phyloP scores from a whole-genome alignment of 2,888 invertebrate genomes.

The Leucania comma region DNA sequence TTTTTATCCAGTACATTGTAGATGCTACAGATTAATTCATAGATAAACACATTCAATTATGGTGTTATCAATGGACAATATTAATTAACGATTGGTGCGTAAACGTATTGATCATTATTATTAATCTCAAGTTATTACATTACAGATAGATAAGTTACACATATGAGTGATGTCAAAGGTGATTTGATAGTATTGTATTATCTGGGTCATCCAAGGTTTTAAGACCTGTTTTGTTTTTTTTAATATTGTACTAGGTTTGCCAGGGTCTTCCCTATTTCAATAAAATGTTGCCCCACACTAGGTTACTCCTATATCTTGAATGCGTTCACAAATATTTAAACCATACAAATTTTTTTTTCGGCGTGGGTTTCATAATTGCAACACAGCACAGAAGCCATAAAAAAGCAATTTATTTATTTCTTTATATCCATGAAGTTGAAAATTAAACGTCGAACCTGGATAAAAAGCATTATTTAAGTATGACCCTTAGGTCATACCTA shows the following conservation, averaged over 20 bases:
- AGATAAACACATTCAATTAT: background rate
- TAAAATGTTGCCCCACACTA: no score
- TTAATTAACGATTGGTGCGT: slow-evolving; percentile 21
- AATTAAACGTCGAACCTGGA: background rate
- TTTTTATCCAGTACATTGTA: background rate
- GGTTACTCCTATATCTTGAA: no score
- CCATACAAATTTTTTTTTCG: no score
- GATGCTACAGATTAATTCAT: background rate
- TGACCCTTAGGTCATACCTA: no score
- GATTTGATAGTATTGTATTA: slow-evolving; percentile 37
- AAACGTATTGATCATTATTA: slow-evolving; percentile 17
- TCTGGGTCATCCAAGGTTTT: slow-evolving; percentile 5
- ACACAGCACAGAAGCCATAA: no score
- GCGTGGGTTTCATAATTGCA: no score
- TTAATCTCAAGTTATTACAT: slow-evolving; percentile 28
- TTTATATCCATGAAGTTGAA: background rate
- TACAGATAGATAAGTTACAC: slow-evolving; percentile 45
- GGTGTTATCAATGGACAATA: slow-evolving; percentile 21
- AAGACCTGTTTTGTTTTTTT: background rate
- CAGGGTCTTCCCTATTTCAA: background rate
- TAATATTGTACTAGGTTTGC: background rate
- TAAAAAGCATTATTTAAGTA: background rate
- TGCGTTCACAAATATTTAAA: no score
- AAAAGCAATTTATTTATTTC: no score
- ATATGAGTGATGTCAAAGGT: slow-evolving; percentile 42